These are phyloP conservation scores for Exocentrus adspersus DNA, from an alignment of 2,888 invertebrate species.

Conservation along the genomic window DNA sequence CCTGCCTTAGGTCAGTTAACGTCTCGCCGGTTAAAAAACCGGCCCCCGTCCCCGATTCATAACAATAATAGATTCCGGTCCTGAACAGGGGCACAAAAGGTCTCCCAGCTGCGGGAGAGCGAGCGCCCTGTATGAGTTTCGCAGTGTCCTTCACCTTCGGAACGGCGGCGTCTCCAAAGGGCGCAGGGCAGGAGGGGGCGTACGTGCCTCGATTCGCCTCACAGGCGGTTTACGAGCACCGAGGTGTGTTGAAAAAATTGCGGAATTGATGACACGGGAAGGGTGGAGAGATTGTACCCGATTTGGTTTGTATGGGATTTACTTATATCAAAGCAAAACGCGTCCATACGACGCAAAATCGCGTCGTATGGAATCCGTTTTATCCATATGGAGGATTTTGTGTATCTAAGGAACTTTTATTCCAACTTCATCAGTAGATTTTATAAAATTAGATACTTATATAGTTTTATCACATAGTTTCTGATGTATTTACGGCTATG, in stretches of 20 bases:
- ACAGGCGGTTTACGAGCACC: not conserved
- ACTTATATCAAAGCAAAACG: too few relatives aligned
- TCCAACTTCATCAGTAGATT: too few relatives aligned
- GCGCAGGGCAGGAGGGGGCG: slow-evolving; percentile 16
- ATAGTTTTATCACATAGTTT: too few relatives aligned
- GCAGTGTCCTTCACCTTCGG: slow-evolving; percentile 28
- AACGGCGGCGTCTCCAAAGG: not conserved
- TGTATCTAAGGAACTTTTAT: too few relatives aligned
- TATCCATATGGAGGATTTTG: too few relatives aligned
- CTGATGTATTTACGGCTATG: too few relatives aligned
- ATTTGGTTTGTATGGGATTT: too few relatives aligned
- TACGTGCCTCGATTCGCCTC: slow-evolving; percentile 2
- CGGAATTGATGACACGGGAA: not conserved
- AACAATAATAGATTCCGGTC: slow-evolving; percentile 30
- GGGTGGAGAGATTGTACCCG: too few relatives aligned
- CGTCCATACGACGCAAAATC: too few relatives aligned
- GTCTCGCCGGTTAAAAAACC: slow-evolving; percentile 21
- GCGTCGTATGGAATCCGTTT: too few relatives aligned
- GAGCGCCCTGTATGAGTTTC: slow-evolving; percentile 16
- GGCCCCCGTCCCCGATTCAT: slow-evolving; percentile 20
- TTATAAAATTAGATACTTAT: too few relatives aligned
- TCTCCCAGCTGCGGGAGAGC: slow-evolving; percentile 18
- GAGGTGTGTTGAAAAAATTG: not conserved
- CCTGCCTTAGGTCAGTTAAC: slow-evolving; percentile 29
- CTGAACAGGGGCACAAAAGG: slow-evolving; percentile 26